A percentile compares a stretch with the other conserved stretches of the same genome.
Conservation (phyloP, 2,888 invertebrate species). For the Cactoblastis cactorum region DNA sequence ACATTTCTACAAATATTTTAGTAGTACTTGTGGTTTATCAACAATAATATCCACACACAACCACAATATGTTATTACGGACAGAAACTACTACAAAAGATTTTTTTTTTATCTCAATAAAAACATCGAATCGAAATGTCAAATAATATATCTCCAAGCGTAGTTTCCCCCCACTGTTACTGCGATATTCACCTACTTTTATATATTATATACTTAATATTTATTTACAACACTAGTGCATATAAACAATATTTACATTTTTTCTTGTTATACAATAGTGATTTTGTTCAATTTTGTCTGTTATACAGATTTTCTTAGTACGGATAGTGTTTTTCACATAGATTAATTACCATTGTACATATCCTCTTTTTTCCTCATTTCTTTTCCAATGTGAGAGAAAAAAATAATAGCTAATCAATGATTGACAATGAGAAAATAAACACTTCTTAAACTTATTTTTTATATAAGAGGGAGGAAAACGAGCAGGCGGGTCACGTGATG, state of each 20-base stretch:
- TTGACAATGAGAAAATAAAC: too few relatives aligned
- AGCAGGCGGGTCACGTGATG: too few relatives aligned
- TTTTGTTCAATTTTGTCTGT: conserved; percentile 30
- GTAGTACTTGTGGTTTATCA: conserved; percentile 27
- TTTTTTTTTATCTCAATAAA: conserved; percentile 55
- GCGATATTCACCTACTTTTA: conserved; percentile 42
- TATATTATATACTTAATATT: conserved; percentile 26
- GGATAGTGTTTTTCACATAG: too few relatives aligned
- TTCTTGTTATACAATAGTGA: conserved; percentile 1
- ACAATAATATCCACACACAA: conserved; percentile 42
- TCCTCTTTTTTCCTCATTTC: too few relatives aligned
- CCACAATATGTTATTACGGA: conserved; percentile 54
- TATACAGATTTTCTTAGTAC: too few relatives aligned
- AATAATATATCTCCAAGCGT: conserved; percentile 74
- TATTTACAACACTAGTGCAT: conserved; percentile 30
- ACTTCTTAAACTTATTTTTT: too few relatives aligned
- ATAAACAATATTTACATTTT: conserved; percentile 54
- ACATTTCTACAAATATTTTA: conserved; percentile 16
- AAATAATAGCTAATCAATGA: too few relatives aligned
- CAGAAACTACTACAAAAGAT: conserved; percentile 73
- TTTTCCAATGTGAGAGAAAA: too few relatives aligned
- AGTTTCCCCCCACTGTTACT: conserved; percentile 77
- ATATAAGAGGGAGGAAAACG: too few relatives aligned
- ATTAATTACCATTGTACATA: too few relatives aligned
- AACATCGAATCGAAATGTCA: conserved; percentile 67